These are phyloP conservation scores for Microtus obscurus DNA, from an alignment of 2,797 vertebrate genomes.

Conservation along the genomic window DNA sequence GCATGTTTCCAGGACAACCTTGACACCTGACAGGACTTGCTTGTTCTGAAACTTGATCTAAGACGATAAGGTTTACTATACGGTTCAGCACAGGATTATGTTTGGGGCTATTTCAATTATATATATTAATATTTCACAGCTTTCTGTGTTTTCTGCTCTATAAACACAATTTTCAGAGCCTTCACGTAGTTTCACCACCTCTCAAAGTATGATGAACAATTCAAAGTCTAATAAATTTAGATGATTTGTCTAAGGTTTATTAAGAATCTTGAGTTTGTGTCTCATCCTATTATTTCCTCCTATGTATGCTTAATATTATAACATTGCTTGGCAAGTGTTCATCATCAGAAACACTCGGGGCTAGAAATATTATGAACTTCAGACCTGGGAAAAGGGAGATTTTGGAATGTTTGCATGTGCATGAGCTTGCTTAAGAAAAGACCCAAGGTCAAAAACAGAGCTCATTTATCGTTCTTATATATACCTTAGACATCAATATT, in stretches of 20 bases:
- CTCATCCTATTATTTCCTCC: not conserved
- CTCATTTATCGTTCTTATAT: not conserved
- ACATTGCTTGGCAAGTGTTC: not conserved
- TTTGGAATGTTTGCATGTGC: not conserved
- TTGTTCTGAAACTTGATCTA: constrained; percentile 21
- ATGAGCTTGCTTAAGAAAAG: not conserved
- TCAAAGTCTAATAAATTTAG: not conserved
- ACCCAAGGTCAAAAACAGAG: not conserved
- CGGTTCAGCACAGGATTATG: not conserved
- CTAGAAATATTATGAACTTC: not conserved
- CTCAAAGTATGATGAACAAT: constrained; percentile 4
- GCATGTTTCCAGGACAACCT: not conserved
- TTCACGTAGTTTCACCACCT: not conserved
- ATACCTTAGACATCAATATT: not conserved
- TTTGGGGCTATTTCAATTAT: not conserved
- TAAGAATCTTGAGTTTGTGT: not conserved
- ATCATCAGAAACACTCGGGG: not conserved
- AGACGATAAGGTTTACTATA: not conserved
- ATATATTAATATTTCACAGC: not conserved
- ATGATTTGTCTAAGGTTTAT: not conserved
- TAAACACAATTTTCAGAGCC: not conserved
- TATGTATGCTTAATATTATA: not conserved
- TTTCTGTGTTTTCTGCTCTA: not conserved
- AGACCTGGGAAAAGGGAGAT: not conserved
- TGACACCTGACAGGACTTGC: not conserved